Conservation (phyloP, 2,888 invertebrate species). For the Acanthococcus lagerstroemiae region DNA sequence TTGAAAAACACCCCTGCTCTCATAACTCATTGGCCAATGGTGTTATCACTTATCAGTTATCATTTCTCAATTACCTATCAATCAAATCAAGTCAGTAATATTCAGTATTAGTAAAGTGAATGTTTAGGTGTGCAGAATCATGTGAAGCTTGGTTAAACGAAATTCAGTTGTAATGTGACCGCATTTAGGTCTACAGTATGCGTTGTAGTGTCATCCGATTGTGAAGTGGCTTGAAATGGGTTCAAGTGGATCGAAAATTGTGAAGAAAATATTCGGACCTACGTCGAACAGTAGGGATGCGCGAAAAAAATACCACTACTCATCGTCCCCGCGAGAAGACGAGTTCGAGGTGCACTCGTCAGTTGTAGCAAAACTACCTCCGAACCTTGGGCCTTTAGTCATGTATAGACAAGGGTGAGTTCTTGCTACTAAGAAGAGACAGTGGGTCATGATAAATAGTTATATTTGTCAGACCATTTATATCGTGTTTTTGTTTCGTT, state of each 20-base stretch:
- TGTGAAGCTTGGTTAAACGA: too few species aligned
- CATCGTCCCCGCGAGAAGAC: neutral
- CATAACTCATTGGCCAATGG: too few species aligned
- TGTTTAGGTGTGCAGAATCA: too few species aligned
- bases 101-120: too few species aligned
- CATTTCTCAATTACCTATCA: too few species aligned
- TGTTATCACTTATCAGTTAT: too few species aligned
- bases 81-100: too few species aligned
- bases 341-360: neutral
- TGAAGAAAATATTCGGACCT: neutral
- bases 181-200: too few species aligned
- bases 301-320: neutral
- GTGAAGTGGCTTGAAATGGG: too few species aligned
- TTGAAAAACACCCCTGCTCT: too few species aligned
- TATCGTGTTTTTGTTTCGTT: neutral
- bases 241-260: constrained; percentile 11
- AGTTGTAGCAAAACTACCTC: constrained; percentile 6
- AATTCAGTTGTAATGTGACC: too few species aligned
- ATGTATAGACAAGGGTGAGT: constrained; percentile 18
- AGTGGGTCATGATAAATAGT: neutral
- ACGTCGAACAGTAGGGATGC: neutral
- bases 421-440: neutral
- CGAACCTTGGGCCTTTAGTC: neutral
- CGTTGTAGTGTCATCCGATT: too few species aligned
- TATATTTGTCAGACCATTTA: neutral